Percentiles rank a stretch among this genome's conserved stretches.
Conservation (phyloP, 2,888 invertebrate genomes). For the Octonoba sinensis region DNA sequence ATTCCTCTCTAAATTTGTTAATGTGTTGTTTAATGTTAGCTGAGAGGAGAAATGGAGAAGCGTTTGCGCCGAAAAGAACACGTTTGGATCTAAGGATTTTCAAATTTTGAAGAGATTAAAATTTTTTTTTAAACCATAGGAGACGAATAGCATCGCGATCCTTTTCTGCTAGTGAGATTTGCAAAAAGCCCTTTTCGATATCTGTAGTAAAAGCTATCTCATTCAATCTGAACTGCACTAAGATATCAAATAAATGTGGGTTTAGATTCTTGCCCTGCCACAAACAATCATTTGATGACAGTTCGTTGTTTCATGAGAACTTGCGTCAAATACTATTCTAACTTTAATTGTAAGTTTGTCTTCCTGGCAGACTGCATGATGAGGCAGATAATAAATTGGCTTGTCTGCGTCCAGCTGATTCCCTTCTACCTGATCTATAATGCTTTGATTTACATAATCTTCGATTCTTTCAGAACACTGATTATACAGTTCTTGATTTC, state of each 20-base stretch:
- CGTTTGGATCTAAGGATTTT: not conserved
- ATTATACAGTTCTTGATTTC: not conserved
- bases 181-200: not conserved
- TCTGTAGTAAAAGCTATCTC: not conserved
- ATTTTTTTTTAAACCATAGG: not conserved
- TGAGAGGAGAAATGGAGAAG: not conserved
- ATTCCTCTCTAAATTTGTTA: no score
- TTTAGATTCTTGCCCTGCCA: not conserved
- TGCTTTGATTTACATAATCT: not conserved
- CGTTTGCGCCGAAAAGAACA: not conserved
- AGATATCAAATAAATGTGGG: not conserved
- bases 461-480: not conserved
- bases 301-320: constrained; percentile 2
- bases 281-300: constrained; percentile 16
- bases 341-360: no score
- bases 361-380: not conserved
- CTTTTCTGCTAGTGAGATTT: not conserved
- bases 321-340: not conserved
- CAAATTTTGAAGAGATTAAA: not conserved
- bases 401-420: not conserved
- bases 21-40: constrained; percentile 2
- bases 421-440: not conserved
- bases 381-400: constrained; percentile 10
- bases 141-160: not conserved
- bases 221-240: no score